phyloP scores from a whole-genome alignment of 2,797 vertebrate species.

The Microctenopoma stevenorrisi region DNA sequence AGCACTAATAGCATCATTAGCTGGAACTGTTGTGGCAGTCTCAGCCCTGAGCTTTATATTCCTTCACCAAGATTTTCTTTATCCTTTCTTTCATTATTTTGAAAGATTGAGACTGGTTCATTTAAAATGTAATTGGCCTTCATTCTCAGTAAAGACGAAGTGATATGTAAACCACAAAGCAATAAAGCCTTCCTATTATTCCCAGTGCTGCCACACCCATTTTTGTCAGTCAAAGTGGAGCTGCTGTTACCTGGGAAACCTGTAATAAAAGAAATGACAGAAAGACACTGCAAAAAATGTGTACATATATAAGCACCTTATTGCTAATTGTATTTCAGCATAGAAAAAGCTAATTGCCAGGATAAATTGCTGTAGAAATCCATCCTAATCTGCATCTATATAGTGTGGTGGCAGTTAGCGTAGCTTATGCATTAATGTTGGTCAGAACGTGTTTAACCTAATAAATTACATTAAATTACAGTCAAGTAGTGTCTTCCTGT shows the following conservation, averaged over 20 bases:
- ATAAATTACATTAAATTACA: background rate
- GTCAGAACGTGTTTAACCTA: too few relatives aligned
- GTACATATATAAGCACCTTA: conserved; percentile 25
- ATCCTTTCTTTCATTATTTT: conserved; percentile 56
- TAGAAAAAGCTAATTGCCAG: background rate
- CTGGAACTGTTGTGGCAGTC: conserved; percentile 69
- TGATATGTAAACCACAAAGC: conserved; percentile 6
- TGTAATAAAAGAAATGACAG: conserved; percentile 6
- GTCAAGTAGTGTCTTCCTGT: background rate
- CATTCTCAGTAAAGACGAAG: conserved; percentile 35
- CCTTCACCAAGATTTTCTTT: conserved; percentile 44
- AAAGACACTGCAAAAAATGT: background rate
- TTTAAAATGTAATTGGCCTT: conserved; percentile 55
- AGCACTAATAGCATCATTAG: conserved; percentile 82
- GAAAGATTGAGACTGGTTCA: conserved; percentile 44
- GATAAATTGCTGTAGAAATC: background rate
- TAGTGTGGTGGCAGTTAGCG: too few relatives aligned
- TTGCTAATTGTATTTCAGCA: background rate
- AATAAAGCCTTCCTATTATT: conserved; percentile 23
- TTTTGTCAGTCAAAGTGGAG: conserved; percentile 13
- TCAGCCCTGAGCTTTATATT: conserved; percentile 62
- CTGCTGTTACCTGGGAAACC: conserved; percentile 57
- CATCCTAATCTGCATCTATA: too few relatives aligned
- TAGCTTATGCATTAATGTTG: background rate
- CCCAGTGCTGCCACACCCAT: background rate